Conservation (phyloP, 1,140 invertebrate genomes). For the Uloborus diversus region DNA sequence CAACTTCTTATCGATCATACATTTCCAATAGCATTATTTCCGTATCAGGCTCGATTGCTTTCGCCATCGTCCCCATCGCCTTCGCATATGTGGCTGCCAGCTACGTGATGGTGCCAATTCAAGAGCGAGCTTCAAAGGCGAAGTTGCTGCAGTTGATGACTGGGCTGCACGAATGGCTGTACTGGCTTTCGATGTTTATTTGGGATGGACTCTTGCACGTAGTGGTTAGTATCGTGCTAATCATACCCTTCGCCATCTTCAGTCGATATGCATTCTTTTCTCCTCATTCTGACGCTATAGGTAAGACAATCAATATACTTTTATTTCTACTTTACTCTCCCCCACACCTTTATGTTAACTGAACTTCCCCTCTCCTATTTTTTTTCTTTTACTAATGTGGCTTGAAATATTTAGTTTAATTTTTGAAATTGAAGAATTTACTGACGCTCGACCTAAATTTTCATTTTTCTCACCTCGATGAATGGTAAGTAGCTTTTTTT, state of each 20-base stretch:
- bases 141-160: conserved; percentile 60
- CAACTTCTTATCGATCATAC: not conserved
- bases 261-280: not conserved
- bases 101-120: conserved; percentile 56
- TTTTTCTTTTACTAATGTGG: too few relatives aligned
- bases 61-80: conserved; percentile 52
- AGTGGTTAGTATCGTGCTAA: conserved; percentile 18
- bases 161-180: conserved; percentile 44
- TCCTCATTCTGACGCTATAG: conserved; percentile 13
- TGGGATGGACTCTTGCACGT: conserved; percentile 53
- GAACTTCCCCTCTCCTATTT: too few relatives aligned
- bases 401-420: too few relatives aligned
- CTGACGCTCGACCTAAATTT: too few relatives aligned
- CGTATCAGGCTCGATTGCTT: not conserved
- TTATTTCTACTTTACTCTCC: too few relatives aligned
- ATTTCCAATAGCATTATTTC: not conserved
- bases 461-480: too few relatives aligned
- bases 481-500: too few relatives aligned
- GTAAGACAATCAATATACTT: too few relatives aligned
- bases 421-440: too few relatives aligned
- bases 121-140: conserved; percentile 56
- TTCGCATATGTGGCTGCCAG: conserved; percentile 56
- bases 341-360: too few relatives aligned
- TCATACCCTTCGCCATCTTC: conserved; percentile 44
- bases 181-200: conserved; percentile 55